Base-by-base conservation (phyloP, 2,113 vertebrate species). In the Percina caprodes region DNA sequence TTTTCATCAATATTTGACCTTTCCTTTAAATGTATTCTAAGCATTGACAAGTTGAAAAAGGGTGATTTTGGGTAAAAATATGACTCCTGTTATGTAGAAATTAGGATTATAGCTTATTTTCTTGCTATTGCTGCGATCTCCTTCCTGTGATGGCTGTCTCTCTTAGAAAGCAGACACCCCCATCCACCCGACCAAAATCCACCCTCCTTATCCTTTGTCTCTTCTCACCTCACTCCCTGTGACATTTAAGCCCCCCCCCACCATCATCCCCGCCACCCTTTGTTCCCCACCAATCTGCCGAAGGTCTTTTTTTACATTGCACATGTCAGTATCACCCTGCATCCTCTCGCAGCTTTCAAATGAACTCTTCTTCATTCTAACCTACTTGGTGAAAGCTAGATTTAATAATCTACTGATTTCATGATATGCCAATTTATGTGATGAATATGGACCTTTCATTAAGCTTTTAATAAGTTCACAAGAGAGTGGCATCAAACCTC, bases 161-260 rank as follows among this genome's bases (percentile, higher is more conserved):
- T 42, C 39, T 42, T 42, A 42, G 10, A 11, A 10, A 11, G 39
- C 7, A 42, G 39, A 42, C 39, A 42, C 39, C 39, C 39, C 9
- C 39, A 42, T 42, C 39, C 39, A 42, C 39, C 39, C 9, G 2
- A 1, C 39, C 39, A 42, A 10, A 42, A 42, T 42, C 73, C 42
- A 23, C 58, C 60, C 62, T 68, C 54, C 62, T 55, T 21, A 11
- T 74, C 60, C 74, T 84, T 86, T 84, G 78, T 89, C 86, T 90
- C 69, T 48, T 79, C 85, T 84, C 77, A 79, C 80, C 66, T 80
- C 69, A 68, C 49, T 79, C 68, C 70, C 56, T 48, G 51, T 89
- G 88, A 89, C 87, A 92, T 92, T 91, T 86, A 80, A 82, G 63
- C 68, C 58, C 39, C 15, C 46, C 48, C 5, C 24, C 13, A 0